Conservation (phyloP, 2,888 invertebrate species). For the Trichopoda pennipes region DNA sequence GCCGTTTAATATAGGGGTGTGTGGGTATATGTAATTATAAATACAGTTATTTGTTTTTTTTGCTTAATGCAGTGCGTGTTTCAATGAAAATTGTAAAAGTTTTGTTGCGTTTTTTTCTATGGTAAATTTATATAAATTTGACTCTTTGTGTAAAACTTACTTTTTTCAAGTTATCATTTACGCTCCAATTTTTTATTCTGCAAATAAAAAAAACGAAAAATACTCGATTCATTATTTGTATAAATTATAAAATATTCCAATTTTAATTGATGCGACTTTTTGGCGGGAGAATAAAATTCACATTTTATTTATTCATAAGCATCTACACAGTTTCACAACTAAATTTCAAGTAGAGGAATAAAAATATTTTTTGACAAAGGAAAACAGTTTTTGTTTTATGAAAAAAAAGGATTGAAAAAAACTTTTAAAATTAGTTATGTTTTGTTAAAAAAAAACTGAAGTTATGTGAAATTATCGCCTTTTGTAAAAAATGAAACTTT, state of each 20-base stretch:
- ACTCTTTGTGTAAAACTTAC: conserved; percentile 12
- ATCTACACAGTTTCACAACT: too few relatives aligned
- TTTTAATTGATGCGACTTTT: not conserved
- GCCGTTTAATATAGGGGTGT: not conserved
- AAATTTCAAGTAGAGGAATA: too few relatives aligned
- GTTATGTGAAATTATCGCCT: too few relatives aligned
- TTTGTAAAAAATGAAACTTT: too few relatives aligned
- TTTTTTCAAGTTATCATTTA: conserved; percentile 6
- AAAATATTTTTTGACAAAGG: too few relatives aligned
- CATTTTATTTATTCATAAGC: too few relatives aligned
- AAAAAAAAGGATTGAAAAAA: too few relatives aligned
- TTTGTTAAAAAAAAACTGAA: too few relatives aligned
- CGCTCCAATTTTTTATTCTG: conserved; percentile 3
- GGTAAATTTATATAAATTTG: not conserved
- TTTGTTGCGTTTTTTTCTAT: not conserved
- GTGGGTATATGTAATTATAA: not conserved
- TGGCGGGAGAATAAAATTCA: not conserved
- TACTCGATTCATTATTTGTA: conserved; percentile 8
- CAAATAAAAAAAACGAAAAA: conserved; percentile 2
- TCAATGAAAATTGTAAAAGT: conserved; percentile 1
- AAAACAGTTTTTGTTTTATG: too few relatives aligned
- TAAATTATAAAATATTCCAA: not conserved
- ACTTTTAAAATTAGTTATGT: too few relatives aligned
- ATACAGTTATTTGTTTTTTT: not conserved
- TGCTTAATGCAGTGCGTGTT: not conserved